phyloP scores from a whole-genome alignment of 1,140 invertebrate genomes.

The Orussus abietinus region DNA sequence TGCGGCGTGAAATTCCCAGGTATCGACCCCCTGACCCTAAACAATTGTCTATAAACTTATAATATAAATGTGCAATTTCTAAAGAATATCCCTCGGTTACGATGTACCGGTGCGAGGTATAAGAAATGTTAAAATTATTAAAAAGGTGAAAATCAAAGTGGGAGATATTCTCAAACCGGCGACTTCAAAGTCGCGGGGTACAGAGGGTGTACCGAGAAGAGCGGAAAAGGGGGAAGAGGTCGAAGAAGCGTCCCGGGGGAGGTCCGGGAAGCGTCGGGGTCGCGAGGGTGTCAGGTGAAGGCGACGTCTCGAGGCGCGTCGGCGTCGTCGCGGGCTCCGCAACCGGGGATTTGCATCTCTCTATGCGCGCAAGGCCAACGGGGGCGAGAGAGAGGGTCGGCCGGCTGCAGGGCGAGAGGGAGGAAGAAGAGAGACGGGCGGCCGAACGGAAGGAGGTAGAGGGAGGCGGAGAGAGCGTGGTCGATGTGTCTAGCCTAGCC shows the following conservation, averaged over 20 bases:
- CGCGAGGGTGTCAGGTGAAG: slow-evolving; percentile 19
- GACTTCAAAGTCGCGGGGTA: no score
- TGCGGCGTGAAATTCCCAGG: no score
- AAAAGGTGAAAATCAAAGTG: no score
- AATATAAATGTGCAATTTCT: no score
- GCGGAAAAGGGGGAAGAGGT: neutral
- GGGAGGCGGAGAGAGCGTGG: slow-evolving; percentile 8
- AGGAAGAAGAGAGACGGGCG: slow-evolving; percentile 12
- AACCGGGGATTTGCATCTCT: slow-evolving; percentile 32
- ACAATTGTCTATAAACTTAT: no score
- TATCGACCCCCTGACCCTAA: no score
- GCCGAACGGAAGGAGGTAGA: slow-evolving; percentile 7
- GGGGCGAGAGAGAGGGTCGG: neutral
- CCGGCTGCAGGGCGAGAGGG: neutral
- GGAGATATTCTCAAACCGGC: no score
- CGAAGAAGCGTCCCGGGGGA: neutral
- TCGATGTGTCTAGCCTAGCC: slow-evolving; percentile 37
- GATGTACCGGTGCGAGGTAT: no score
- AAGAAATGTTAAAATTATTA: no score
- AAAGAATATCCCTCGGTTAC: no score
- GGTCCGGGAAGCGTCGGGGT: neutral
- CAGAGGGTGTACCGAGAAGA: neutral
- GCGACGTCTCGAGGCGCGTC: slow-evolving; percentile 28
- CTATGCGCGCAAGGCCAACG: slow-evolving; percentile 12
- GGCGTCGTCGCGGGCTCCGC: slow-evolving; percentile 24